phyloP scores from a whole-genome alignment of 2,888 invertebrate genomes.

The Drosophila acutilabella region DNA sequence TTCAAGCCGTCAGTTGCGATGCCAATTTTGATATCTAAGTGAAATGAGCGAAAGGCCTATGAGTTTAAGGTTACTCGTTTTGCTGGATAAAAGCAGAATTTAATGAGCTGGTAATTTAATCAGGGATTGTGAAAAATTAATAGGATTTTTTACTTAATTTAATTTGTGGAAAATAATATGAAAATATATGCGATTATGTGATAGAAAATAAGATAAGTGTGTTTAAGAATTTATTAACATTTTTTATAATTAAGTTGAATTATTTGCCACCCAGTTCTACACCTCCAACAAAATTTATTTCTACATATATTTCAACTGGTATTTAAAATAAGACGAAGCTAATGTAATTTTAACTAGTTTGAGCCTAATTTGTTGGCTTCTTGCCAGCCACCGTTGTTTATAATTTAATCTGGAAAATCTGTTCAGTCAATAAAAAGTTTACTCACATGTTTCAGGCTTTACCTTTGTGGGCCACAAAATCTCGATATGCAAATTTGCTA shows the following conservation, averaged over 20 bases:
- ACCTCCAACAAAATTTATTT: too few relatives aligned
- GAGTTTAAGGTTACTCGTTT: not conserved
- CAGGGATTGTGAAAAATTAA: not conserved
- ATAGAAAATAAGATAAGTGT: too few relatives aligned
- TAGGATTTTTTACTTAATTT: not conserved
- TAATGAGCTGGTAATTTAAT: slow-evolving; percentile 2
- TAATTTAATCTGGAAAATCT: slow-evolving; percentile 20
- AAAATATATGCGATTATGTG: not conserved
- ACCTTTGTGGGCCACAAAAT: slow-evolving; percentile 19
- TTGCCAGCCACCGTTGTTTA: slow-evolving; percentile 8
- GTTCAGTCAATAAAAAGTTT: slow-evolving; percentile 30
- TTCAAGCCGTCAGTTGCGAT: slow-evolving; percentile 5
- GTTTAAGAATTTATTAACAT: too few relatives aligned
- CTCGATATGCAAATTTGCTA: slow-evolving; percentile 58
- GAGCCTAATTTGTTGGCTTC: not conserved
- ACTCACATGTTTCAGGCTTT: slow-evolving; percentile 6
- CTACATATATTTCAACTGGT: not conserved
- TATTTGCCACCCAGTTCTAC: too few relatives aligned
- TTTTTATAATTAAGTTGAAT: not conserved
- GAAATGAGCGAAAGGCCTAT: not conserved
- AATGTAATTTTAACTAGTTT: slow-evolving; percentile 6
- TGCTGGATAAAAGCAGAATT: too few relatives aligned
- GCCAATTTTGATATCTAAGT: not conserved
- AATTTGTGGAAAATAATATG: not conserved
- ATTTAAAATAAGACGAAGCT: not conserved